Evolutionary conservation across 1,140 invertebrate genomes (phyloP).

Genomic region (Heliconius congener): DNA sequence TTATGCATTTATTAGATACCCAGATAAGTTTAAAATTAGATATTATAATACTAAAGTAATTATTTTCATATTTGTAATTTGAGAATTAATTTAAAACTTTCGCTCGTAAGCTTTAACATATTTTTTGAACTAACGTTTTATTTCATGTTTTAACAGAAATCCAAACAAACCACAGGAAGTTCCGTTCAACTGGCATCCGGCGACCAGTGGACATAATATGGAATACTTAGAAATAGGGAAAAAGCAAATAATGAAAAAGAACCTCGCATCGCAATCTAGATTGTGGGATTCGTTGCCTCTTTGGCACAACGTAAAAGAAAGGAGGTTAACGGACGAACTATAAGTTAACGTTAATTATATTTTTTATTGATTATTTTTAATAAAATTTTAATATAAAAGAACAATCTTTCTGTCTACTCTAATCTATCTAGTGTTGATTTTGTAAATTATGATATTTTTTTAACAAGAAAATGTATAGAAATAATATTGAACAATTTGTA

Average conservation of each 20-base stretch:
- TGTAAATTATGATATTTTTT: no score
- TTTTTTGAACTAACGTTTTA: not conserved
- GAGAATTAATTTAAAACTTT: no score
- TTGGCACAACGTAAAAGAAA: conserved; percentile 54
- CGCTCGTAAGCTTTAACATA: no score
- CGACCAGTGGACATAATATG: conserved; percentile 44
- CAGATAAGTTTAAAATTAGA: not conserved
- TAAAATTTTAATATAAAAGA: not conserved
- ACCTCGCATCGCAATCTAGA: conserved; percentile 49
- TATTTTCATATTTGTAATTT: no score
- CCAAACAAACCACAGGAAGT: conserved; percentile 56
- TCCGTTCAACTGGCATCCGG: conserved; percentile 56
- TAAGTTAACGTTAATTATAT: conserved; percentile 24
- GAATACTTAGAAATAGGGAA: conserved; percentile 59
- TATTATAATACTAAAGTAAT: no score
- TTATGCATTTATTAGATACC: not conserved
- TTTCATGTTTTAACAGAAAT: conserved; percentile 44
- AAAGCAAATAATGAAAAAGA: conserved; percentile 48
- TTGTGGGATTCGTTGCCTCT: conserved; percentile 58
- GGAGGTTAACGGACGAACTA: conserved; percentile 52
- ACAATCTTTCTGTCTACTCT: no score
- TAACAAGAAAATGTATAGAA: no score
- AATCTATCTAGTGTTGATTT: no score
- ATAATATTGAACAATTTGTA: no score
- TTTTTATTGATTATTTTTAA: not conserved